phyloP scores from a whole-genome alignment of 23 tunicate species.

The Trididemnum nubilum region DNA sequence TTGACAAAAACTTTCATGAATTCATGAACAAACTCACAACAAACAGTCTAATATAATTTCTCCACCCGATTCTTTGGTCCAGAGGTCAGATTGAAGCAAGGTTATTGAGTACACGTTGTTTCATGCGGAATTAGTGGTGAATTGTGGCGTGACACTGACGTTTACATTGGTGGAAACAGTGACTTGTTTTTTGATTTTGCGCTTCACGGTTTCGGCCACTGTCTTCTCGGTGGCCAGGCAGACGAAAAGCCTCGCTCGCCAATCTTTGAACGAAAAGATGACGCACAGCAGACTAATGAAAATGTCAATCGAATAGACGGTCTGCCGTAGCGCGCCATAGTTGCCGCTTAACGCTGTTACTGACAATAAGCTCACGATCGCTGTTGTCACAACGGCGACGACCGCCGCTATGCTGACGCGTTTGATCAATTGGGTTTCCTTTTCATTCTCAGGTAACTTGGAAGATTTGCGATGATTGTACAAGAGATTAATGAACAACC shows the following conservation, averaged over 20 bases:
- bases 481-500: constrained; percentile 59
- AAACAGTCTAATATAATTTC: too few relatives aligned
- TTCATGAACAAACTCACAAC: too few relatives aligned
- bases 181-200: too few relatives aligned
- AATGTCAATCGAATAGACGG: constrained; percentile 54
- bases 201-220: constrained; percentile 50
- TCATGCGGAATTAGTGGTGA: too few relatives aligned
- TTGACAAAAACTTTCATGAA: too few relatives aligned
- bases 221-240: not conserved
- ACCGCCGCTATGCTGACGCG: constrained; percentile 47
- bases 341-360: constrained; percentile 34
- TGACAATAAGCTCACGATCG: constrained; percentile 17
- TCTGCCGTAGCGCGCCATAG: constrained; percentile 44
- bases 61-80: too few relatives aligned
- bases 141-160: too few relatives aligned
- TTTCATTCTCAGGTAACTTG: not conserved
- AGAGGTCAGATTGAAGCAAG: too few relatives aligned
- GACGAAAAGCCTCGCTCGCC: constrained; percentile 50
- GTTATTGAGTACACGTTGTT: too few relatives aligned
- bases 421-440: constrained; percentile 31
- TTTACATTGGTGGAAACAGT: too few relatives aligned
- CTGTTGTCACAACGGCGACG: constrained; percentile 36
- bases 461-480: constrained; percentile 24
- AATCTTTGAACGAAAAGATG: constrained; percentile 56
- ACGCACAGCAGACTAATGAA: constrained; percentile 35